Evolutionary conservation across 2,797 vertebrate genomes (phyloP).

Genomic region (Alcedo atthis): DNA sequence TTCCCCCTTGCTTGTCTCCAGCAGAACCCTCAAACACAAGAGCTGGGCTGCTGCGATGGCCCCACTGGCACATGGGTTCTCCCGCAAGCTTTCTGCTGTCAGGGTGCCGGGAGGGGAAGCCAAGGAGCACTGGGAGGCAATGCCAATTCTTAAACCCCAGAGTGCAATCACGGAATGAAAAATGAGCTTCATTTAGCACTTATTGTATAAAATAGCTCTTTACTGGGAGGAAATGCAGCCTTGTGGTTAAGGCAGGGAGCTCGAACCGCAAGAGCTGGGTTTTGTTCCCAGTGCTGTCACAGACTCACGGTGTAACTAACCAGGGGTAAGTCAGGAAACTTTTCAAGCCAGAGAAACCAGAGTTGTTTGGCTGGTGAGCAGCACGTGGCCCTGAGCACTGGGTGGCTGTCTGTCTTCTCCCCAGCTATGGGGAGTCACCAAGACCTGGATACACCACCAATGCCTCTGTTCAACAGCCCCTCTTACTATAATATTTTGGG

Average conservation of each 20-base stretch:
- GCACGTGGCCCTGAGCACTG: rapidly evolving
- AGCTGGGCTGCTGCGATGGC: background rate
- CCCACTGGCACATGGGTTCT: background rate
- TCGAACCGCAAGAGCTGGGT: slow-evolving; percentile 34
- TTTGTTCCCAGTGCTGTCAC: slow-evolving; percentile 29
- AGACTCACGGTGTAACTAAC: background rate
- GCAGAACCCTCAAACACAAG: background rate
- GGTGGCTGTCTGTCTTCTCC: background rate
- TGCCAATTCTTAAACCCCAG: slow-evolving; percentile 50
- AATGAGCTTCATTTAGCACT: slow-evolving; percentile 69
- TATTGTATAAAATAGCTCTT: slow-evolving; percentile 67
- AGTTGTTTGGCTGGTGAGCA: background rate
- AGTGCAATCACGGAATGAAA: slow-evolving; percentile 56
- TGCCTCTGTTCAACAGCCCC: background rate
- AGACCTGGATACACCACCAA: background rate
- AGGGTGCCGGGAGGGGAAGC: background rate
- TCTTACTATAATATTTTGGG: background rate
- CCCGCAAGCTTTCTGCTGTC: background rate
- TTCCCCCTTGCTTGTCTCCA: background rate
- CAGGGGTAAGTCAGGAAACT: slow-evolving; percentile 31
- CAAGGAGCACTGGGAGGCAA: background rate
- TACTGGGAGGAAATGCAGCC: slow-evolving; percentile 66
- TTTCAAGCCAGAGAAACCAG: background rate
- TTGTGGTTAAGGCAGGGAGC: slow-evolving; percentile 69
- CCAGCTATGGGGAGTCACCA: background rate